A percentile compares a stretch with the other conserved stretches of the same genome.
Evolutionary conservation across 1,140 invertebrate species (phyloP).

Genomic region (Cheumatopsyche charites): DNA sequence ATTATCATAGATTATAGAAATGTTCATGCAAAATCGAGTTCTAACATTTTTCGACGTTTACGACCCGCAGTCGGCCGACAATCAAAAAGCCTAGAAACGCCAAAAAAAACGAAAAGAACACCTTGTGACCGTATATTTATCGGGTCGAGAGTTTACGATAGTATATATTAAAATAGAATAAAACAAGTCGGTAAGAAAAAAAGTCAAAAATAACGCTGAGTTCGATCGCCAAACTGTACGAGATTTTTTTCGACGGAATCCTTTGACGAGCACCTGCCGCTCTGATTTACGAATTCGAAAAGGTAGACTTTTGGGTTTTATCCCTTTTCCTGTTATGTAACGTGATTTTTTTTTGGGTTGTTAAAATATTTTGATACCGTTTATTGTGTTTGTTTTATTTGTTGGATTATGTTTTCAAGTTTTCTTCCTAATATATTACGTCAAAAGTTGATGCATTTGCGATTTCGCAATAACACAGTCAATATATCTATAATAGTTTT

Average conservation of each 20-base stretch:
- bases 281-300: slow-evolving; percentile 25
- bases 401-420: no score
- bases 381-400: no score
- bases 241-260: slow-evolving; percentile 22
- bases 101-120: slow-evolving; percentile 5
- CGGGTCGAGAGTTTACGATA: background rate
- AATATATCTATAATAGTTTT: no score
- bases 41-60: no score
- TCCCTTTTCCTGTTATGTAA: background rate
- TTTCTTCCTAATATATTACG: no score
- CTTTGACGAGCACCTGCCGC: slow-evolving; percentile 22
- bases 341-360: no score
- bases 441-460: no score
- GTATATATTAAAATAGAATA: background rate
- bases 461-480: no score
- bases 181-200: no score
- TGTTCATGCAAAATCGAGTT: no score
- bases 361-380: no score
- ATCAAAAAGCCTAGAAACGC: background rate
- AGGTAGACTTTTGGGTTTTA: background rate
- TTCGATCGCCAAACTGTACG: background rate
- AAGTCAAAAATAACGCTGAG: background rate
- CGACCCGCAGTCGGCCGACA: background rate
- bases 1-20: no score
- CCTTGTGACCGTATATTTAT: slow-evolving; percentile 19